Evolutionary conservation across 2,888 invertebrate genomes (phyloP).

Genomic region (Charanyca ferruginea): DNA sequence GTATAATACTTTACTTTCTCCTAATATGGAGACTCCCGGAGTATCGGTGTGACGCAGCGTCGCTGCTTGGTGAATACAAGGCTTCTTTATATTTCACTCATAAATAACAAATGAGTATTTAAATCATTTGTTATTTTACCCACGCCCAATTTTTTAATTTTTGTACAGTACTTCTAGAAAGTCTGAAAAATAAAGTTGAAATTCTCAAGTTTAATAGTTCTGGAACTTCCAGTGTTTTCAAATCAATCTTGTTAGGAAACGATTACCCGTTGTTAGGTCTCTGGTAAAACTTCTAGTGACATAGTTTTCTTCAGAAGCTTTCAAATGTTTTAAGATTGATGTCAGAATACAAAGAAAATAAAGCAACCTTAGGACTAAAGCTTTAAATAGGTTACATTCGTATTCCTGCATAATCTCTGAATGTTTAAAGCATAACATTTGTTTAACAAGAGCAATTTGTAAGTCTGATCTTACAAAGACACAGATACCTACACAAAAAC

Average conservation of each 20-base stretch:
- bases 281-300: conserved; percentile 69
- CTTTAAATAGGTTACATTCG: conserved; percentile 56
- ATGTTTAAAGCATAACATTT: conserved; percentile 73
- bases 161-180: conserved; percentile 47
- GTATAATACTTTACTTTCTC: background rate
- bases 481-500: conserved; percentile 25
- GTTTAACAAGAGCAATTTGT: conserved; percentile 66
- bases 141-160: conserved; percentile 36
- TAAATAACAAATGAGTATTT: conserved; percentile 47
- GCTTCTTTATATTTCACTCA: conserved; percentile 28
- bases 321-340: conserved; percentile 82
- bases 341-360: conserved; percentile 73
- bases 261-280: conserved; percentile 47
- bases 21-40: background rate
- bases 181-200: conserved; percentile 42
- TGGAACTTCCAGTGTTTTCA: conserved; percentile 40
- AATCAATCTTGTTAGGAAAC: conserved; percentile 51
- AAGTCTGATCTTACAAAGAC: conserved; percentile 53
- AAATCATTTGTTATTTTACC: conserved; percentile 52
- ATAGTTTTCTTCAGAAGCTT: conserved; percentile 82
- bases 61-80: conserved; percentile 47
- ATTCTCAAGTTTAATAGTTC: conserved; percentile 27
- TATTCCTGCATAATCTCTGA: conserved; percentile 78
- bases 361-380: conserved; percentile 43
- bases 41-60: background rate